Evolutionary conservation across 1,140 invertebrate species (phyloP).

Genomic region (Paraescarpia echinospica): DNA sequence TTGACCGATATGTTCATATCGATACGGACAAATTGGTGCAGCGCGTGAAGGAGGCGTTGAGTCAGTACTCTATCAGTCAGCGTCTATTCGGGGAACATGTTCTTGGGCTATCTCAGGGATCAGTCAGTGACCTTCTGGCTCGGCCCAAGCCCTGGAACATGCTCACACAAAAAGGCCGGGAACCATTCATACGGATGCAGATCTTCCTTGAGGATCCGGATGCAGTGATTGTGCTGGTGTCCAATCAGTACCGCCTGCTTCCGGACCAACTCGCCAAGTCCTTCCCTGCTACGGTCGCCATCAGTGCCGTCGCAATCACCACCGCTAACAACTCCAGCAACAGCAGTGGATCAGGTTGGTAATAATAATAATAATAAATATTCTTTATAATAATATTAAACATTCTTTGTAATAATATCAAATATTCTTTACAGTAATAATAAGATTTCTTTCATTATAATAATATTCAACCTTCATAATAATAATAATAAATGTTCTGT

Average conservation of each 20-base stretch:
- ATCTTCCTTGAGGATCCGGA: conserved; percentile 95
- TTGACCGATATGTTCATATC: conserved; percentile 96
- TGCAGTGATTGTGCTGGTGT: conserved; percentile 92
- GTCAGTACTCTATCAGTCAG: conserved; percentile 98
- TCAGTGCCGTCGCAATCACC: conserved; percentile 65
- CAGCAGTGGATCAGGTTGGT: conserved; percentile 92
- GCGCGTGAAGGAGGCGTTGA: conserved; percentile 90
- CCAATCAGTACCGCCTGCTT: conserved; percentile 96
- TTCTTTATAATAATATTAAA: no score
- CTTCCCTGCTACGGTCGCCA: conserved; percentile 59
- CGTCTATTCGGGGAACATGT: conserved; percentile 97
- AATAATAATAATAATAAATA: conserved; percentile 94
- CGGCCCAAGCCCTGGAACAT: conserved; percentile 99
- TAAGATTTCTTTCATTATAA: no score
- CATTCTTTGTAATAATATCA: no score
- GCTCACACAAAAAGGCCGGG: conserved; percentile 96
- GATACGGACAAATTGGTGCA: conserved; percentile 99
- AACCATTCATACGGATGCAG: conserved; percentile 98
- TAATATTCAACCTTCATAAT: no score
- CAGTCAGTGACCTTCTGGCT: conserved; percentile 94
- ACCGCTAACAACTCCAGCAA: conserved; percentile 92
- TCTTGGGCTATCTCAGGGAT: conserved; percentile 82
- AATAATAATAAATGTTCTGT: no score
- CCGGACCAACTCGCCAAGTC: conserved; percentile 68
- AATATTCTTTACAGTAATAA: no score